A percentile compares a stretch with the other conserved stretches of the same genome.
Evolutionary conservation across 37 sponge, comb jelly and placozoan species (phyloP).

Genomic region (Crambe crambe): DNA sequence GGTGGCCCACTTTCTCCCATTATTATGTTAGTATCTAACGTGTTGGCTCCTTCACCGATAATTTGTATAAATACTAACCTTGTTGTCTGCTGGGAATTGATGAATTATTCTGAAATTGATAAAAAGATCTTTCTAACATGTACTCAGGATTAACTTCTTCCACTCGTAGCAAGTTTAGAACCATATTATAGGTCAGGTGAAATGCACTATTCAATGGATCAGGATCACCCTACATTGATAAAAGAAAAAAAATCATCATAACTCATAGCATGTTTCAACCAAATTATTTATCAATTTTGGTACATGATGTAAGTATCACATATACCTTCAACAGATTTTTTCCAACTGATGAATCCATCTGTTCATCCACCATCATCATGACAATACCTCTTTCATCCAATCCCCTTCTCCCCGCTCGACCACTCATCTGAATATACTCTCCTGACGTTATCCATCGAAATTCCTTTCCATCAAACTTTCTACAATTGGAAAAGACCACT

Average conservation of each 20-base stretch:
- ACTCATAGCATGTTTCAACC: not conserved
- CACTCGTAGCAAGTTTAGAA: constrained; percentile 94
- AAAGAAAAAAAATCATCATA: not conserved
- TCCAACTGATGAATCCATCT: constrained; percentile 92
- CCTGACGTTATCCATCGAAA: constrained; percentile 96
- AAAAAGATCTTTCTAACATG: constrained; percentile 96
- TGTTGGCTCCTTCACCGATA: not conserved
- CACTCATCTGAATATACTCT: constrained; percentile 99
- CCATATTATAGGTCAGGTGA: constrained; percentile 97
- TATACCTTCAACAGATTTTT: constrained; percentile 67
- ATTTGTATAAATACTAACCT: constrained; percentile 39
- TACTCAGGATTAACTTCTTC: constrained; percentile 99
- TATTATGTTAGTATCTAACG: too few relatives aligned
- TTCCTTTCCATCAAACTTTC: constrained; percentile 97
- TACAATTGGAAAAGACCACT: constrained; percentile 91
- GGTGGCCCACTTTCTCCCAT: not conserved
- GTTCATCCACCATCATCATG: constrained; percentile 95
- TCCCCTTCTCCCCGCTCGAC: constrained; percentile 95
- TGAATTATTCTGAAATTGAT: constrained; percentile 95
- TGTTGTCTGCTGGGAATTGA: constrained; percentile 85
- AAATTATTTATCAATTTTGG: not conserved
- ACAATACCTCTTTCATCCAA: constrained; percentile 97
- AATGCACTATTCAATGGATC: constrained; percentile 98
- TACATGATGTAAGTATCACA: not conserved
- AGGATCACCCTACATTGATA: constrained; percentile 75